Base-by-base conservation (phyloP, 2,113 vertebrate species). In the Scolopax mira region DNA sequence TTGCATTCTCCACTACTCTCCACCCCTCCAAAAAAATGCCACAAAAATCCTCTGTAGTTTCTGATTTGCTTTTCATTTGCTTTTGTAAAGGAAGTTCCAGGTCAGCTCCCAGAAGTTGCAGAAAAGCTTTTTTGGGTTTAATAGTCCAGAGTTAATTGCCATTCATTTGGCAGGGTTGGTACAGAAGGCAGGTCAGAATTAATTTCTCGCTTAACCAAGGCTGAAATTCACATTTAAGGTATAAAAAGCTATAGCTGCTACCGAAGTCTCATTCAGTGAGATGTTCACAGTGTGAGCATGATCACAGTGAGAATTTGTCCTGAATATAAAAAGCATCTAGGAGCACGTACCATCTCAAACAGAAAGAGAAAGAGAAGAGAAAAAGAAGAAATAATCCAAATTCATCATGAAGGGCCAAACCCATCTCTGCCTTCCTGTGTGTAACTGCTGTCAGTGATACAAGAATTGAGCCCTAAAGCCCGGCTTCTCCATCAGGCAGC, bases 71-170 rank as follows among this genome's bases (percentile, higher is more conserved):
- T 97, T 95, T 77, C 58, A 39, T 33, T 83, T 41, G 14, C 8
- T 65, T 81, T 89, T 46, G 27, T 51, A 94, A 87, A 79, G 52
- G 78, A 97, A 97, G 88, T 96, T 95, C 73, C 85, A 98, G 92
- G 88, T 97, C 97, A 97, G 72, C 85, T 95, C 96, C 83, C 90
- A 96, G 95, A 96, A 97, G 89, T 8, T 95, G 51, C 85, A 78
- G 70, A 90, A 94, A 96, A 97, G 95, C 92, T 92, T 95, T 95
- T 95, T 85, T 18, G 75, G 72, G 94, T 96, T 97, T 98, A 96
- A 96, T 85, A 97, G 87, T 52, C 55, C 90, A 74, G 89, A 97
- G 65, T 95, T 96, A 96, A 97, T 93, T 96, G 95, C 83, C 93
- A 97, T 97, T 97, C 96, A 95, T 96, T 97, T 97, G 72, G 49